Percentiles rank a stretch among this genome's conserved stretches.
phyloP scores from a whole-genome alignment of 2,888 invertebrate species.

The Ashinkailepas kermadecensis region DNA sequence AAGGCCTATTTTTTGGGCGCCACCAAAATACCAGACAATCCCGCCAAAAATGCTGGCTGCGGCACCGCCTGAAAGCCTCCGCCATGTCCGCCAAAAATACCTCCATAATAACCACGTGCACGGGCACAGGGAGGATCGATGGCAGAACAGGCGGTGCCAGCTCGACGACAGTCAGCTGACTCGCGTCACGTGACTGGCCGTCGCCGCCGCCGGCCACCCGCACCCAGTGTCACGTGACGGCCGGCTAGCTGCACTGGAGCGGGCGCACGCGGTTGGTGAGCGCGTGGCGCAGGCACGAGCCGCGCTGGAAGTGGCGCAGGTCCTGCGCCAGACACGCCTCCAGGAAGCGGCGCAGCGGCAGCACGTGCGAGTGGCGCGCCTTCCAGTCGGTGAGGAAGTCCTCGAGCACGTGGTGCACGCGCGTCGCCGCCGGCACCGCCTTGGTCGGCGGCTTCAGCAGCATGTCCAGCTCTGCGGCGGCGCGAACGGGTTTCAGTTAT shows the following conservation, averaged over 20 bases:
- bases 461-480: conserved; percentile 34
- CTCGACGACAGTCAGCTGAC: too few species aligned
- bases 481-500: background rate
- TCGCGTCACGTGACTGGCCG: too few species aligned
- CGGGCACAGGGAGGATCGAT: too few species aligned
- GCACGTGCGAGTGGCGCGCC: conserved; percentile 40
- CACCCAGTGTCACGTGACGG: background rate
- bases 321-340: conserved; percentile 38
- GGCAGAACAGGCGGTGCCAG: too few species aligned
- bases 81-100: too few species aligned
- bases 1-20: too few species aligned
- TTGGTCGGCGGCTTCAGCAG: conserved; percentile 30
- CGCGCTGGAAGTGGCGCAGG: conserved; percentile 39
- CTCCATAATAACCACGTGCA: too few species aligned
- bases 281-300: conserved; percentile 40
- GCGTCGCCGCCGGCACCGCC: conserved; percentile 40
- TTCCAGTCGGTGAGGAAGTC: conserved; percentile 45
- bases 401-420: conserved; percentile 44
- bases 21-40: too few species aligned
- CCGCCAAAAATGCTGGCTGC: too few species aligned
- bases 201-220: too few species aligned
- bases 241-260: conserved; percentile 24
- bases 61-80: too few species aligned
- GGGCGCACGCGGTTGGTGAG: conserved; percentile 34
- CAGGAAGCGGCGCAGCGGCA: conserved; percentile 41